Evolutionary conservation across 2,888 invertebrate species (phyloP).

Genomic region (Orthosia gracilis): DNA sequence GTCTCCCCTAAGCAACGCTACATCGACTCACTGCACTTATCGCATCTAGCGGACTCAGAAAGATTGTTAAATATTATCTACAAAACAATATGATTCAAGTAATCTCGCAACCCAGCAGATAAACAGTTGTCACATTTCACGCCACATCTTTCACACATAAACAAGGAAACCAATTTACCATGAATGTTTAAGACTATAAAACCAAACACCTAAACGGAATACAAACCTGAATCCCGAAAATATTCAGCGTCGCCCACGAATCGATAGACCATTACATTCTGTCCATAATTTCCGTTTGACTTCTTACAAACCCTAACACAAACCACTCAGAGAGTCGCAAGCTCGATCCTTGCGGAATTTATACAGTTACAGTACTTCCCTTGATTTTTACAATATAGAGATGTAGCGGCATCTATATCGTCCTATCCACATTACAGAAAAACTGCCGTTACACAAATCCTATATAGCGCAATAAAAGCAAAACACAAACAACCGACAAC

Average conservation of each 20-base stretch:
- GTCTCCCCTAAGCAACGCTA: no score
- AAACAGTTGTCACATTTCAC: background rate
- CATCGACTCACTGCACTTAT: background rate
- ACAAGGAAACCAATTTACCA: conserved; percentile 39
- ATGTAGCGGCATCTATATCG: no score
- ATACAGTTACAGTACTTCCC: background rate
- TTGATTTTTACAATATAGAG: background rate
- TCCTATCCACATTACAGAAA: no score
- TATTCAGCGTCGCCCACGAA: conserved; percentile 19
- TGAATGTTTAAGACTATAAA: conserved; percentile 37
- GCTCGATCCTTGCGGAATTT: conserved; percentile 23
- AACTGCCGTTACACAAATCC: no score
- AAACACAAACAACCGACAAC: no score
- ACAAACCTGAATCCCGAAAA: conserved; percentile 34
- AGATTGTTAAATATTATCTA: background rate
- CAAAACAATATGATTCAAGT: background rate
- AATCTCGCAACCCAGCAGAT: background rate
- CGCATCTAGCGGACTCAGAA: background rate
- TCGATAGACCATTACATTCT: conserved; percentile 45
- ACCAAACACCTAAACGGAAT: conserved; percentile 13
- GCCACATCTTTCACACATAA: background rate
- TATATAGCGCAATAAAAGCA: no score
- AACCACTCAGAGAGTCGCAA: conserved; percentile 19
- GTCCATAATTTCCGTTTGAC: conserved; percentile 60
- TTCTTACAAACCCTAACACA: conserved; percentile 38